phyloP scores from a whole-genome alignment of 1,140 invertebrate species.

The Laodelphax striatellus region DNA sequence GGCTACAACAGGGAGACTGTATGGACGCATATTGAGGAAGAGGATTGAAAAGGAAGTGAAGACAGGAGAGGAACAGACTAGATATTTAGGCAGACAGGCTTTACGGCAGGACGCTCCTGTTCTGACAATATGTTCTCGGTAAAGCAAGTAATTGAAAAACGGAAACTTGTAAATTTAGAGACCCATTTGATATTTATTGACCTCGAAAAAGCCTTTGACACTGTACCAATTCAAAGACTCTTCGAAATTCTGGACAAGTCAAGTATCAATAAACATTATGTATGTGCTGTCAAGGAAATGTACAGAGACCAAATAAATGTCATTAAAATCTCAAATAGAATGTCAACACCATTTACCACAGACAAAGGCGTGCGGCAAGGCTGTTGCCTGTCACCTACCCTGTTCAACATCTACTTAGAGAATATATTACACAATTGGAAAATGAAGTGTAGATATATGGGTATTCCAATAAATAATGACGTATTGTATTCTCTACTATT shows the following conservation, averaged over 20 bases:
- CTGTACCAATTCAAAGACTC: neutral
- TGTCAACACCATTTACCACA: neutral
- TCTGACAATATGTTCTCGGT: slow-evolving; percentile 1
- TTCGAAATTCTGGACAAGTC: neutral
- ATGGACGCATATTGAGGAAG: neutral
- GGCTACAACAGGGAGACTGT: neutral
- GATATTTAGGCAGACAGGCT: too few relatives aligned
- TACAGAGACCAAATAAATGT: neutral
- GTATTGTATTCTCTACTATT: neutral
- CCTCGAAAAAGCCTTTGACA: neutral
- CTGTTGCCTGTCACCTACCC: neutral
- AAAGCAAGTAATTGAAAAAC: neutral
- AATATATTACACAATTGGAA: neutral
- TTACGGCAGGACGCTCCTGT: slow-evolving; percentile 8
- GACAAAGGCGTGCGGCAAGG: neutral
- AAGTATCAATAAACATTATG: neutral
- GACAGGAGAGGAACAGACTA: neutral
- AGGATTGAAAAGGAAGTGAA: neutral
- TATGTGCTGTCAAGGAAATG: neutral
- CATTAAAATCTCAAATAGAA: neutral
- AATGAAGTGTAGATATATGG: neutral
- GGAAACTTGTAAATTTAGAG: neutral
- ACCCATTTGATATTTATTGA: neutral
- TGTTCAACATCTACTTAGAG: neutral
- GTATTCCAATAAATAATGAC: neutral